Evolutionary conservation across 2,888 invertebrate species (phyloP), one percentile per base, ranked within the genome.

Genomic region (Himalopsyche japonica): DNA sequence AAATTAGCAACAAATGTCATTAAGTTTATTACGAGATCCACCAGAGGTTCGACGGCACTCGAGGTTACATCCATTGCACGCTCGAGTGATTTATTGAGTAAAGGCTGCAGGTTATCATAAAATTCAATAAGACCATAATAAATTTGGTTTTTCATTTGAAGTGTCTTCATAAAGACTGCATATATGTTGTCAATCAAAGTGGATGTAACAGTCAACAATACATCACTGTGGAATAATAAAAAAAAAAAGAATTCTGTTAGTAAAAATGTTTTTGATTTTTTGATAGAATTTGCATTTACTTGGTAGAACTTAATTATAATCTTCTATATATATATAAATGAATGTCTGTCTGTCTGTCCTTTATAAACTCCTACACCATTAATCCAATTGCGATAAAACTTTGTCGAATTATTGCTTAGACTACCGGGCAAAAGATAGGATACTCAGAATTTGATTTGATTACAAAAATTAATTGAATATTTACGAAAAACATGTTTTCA

Each of bases 1-100:
- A 95, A 91, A 87, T 93, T 92, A 0, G 92, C 89, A 64, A 93
- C 87, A 49, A 93, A 90, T 18, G 93, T 93, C 2, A 93, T 87
- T 86, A 93, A 91, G 83, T 92, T 91, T 0, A 94, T 92, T 1
- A 93, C 88, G 4, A 93, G 84, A 79, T 92, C 91, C 47, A 92
- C 88, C 0, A 91, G 87, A 0, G 92, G 90, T 24, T 92, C 89
- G 48, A 92, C 87, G 85, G 92, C 88, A 82, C 90, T 90, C 64
- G 92, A 91, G 1, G 91, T 78, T 0, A 92, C 88, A 18, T 91
- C 91, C 3, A 90, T 88, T 0, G 91, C 6, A 43, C 89, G 90
- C 0, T 85, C 88, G 87, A 91, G 91, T 20, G 91, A 85, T 79
- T 92, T 48, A 18, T 80, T 89, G 1, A 90, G 27, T 84, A 89